A percentile compares a stretch with the other conserved stretches of the same genome.
These are phyloP conservation scores for Temnothorax unifasciatus DNA, from an alignment of 2,888 invertebrate species.

Conservation along the genomic window DNA sequence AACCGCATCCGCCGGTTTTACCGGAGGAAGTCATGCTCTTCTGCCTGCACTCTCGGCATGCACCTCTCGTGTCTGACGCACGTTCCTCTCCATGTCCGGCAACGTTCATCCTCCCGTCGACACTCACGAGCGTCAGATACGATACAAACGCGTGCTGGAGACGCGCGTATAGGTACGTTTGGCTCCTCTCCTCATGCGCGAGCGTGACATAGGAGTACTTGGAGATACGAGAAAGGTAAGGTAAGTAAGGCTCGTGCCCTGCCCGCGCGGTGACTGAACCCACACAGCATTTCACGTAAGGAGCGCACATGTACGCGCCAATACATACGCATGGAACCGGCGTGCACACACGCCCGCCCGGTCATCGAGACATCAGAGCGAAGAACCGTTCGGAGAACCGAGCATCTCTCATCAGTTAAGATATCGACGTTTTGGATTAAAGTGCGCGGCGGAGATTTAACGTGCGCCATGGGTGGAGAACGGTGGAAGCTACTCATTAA, in stretches of 20 bases:
- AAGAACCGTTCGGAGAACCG: conserved; percentile 66
- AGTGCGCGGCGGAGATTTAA: conserved; percentile 20
- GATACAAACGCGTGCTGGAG: conserved; percentile 26
- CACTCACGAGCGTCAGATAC: conserved; percentile 26
- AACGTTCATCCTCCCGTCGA: conserved; percentile 64
- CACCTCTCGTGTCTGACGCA: conserved; percentile 66
- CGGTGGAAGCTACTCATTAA: conserved; percentile 44
- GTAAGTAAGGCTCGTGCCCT: conserved; percentile 77
- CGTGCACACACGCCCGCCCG: conserved; percentile 5
- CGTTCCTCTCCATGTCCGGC: conserved; percentile 65
- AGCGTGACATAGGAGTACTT: conserved; percentile 73
- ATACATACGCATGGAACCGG: conserved; percentile 50
- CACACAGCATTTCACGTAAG: conserved; percentile 74
- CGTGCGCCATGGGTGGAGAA: conserved; percentile 18
- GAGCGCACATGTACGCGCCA: conserved; percentile 24
- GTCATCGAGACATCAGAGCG: conserved; percentile 44
- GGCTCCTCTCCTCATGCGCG: conserved; percentile 42
- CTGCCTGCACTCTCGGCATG: conserved; percentile 31
- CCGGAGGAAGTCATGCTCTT: conserved; percentile 65
- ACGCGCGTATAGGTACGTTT: conserved; percentile 7
- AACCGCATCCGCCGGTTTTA: conserved; percentile 57
- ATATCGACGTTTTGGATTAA: conserved; percentile 54
- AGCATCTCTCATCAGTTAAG: conserved; percentile 72
- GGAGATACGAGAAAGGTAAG: conserved; percentile 75
- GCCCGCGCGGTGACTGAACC: conserved; percentile 81